Percentiles rank a stretch among this genome's conserved stretches.
phyloP scores from a whole-genome alignment of 2,888 invertebrate species.

The Anarsia innoxiella region DNA sequence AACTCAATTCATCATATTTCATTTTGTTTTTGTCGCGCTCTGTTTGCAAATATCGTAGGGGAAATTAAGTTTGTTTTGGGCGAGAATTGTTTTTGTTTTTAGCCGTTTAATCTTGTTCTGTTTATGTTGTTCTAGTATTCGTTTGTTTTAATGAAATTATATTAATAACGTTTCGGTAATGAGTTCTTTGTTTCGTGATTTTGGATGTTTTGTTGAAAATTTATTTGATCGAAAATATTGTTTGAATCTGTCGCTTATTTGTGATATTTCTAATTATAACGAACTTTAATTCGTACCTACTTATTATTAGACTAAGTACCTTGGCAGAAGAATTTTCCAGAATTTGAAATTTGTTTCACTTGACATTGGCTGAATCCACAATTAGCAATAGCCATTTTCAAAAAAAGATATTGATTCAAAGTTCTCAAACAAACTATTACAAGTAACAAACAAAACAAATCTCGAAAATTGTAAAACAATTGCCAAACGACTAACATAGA shows the following conservation, averaged over 20 bases:
- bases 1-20: constrained; percentile 20
- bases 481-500: too few relatives aligned
- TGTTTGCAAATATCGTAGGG: background rate
- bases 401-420: too few relatives aligned
- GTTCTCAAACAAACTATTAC: too few relatives aligned
- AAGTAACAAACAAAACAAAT: constrained; percentile 14
- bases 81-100: background rate
- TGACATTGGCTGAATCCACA: too few relatives aligned
- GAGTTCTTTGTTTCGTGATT: background rate
- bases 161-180: background rate
- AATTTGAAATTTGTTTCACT: too few relatives aligned
- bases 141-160: background rate
- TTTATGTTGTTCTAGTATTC: background rate
- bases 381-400: too few relatives aligned
- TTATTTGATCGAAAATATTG: background rate
- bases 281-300: too few relatives aligned
- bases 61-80: background rate
- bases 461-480: too few relatives aligned
- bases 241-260: too few relatives aligned
- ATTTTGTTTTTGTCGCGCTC: constrained; percentile 8
- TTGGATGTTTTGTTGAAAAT: background rate
- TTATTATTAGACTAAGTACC: too few relatives aligned
- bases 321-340: too few relatives aligned
- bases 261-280: too few relatives aligned
- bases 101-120: background rate